Evolutionary conservation across 2,888 invertebrate genomes (phyloP), one percentile per base, ranked within the genome.

Genomic region (Sminthurinus aureus): DNA sequence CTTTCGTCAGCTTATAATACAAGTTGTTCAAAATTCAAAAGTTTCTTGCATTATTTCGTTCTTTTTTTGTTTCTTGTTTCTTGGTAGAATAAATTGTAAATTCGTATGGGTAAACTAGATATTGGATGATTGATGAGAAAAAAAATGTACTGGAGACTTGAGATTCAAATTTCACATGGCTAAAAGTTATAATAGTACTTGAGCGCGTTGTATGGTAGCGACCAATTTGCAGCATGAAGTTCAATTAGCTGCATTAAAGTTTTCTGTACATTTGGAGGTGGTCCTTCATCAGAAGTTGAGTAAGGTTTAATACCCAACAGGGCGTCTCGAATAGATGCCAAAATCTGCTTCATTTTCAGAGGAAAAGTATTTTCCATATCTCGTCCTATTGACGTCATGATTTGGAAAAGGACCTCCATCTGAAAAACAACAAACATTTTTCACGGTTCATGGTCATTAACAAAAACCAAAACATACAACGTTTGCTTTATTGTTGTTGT

Each of bases 371-470:
- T 91, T 91, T 96, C 96, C 90, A 97, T 92, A 91, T 97, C 96
- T 87, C 95, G 94, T 0, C 97, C 97, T 90, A 96, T 94, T 89
- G 96, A 95, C 51, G 96, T 96, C 89, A 97, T 91, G 87, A 96
- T 96, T 91, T 95, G 95, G 91, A 96, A 96, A 84, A 97, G 92
- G 90, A 95, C 95, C 91, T 96, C 96, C 89, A 96, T 95, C 95
- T 96, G 90, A n/a, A 71, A 26, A 38, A 64, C 50, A 24, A 67
- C 2, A 18, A 75, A 66, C 38, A 67, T 76, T 75, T 6, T 51
- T 75, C 4, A 18, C 6, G 20, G 4, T 4, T 2, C 1, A 3
- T 22, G 18, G n/a, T 69, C 3, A 20, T 1, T 69, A 69, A 69
- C 4, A 8, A 69, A 69, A 69, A n/a, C 12, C n/a, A 38, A 24